A percentile compares a stretch with the other conserved stretches of the same genome.
Conservation (phyloP, 2,888 invertebrate genomes). For the Chrysolina haemoptera region DNA sequence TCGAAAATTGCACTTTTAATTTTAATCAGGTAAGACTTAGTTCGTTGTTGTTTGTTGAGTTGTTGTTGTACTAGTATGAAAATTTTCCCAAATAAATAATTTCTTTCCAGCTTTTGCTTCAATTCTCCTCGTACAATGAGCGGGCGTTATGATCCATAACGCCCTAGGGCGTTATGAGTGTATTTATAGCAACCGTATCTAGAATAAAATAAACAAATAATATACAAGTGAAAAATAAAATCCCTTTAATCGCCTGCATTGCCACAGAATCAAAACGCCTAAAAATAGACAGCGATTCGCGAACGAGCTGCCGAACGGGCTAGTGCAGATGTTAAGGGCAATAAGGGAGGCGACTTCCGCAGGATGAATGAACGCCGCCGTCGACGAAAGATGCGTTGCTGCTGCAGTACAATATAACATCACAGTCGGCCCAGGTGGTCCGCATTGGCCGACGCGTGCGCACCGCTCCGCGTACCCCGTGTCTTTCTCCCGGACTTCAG, state of each 20-base stretch:
- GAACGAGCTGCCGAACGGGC: conserved; percentile 39
- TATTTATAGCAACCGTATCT: too few relatives aligned
- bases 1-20: too few relatives aligned
- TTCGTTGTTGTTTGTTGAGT: too few relatives aligned
- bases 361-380: conserved; percentile 56
- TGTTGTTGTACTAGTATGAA: too few relatives aligned
- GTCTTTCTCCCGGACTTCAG: conserved; percentile 56
- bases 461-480: conserved; percentile 51
- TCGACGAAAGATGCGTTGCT: conserved; percentile 59
- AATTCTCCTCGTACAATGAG: too few relatives aligned
- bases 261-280: conserved; percentile 6
- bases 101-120: too few relatives aligned
- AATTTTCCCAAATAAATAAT: too few relatives aligned
- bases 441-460: conserved; percentile 66
- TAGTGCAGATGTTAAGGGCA: conserved; percentile 47
- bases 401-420: conserved; percentile 62
- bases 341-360: conserved; percentile 52
- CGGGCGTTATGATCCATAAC: too few relatives aligned
- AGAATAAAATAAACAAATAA: too few relatives aligned
- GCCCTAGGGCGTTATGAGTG: too few relatives aligned
- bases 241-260: conserved; percentile 15
- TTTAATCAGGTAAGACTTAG: too few relatives aligned
- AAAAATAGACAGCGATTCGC: conserved; percentile 39
- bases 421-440: conserved; percentile 63
- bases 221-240: too few relatives aligned